A percentile compares a stretch with the other conserved stretches of the same genome.
Evolutionary conservation across 2,113 vertebrate species (phyloP).

Genomic region (Callopanchax toddi): DNA sequence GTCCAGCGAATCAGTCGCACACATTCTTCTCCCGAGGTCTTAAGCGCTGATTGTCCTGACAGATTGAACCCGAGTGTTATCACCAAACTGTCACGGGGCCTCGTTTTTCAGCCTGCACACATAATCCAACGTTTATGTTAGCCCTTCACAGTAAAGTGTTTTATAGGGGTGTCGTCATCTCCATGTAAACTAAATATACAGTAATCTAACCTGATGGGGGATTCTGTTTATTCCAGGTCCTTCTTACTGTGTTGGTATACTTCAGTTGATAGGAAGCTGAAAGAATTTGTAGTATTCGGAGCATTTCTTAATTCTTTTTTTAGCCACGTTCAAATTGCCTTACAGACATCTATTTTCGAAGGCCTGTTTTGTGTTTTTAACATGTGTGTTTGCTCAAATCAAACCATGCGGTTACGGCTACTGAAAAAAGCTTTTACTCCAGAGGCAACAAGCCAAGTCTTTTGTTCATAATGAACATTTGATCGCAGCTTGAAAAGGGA

Average conservation of each 20-base stretch:
- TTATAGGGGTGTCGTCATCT: slow-evolving; percentile 56
- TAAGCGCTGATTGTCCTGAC: slow-evolving; percentile 73
- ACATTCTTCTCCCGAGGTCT: slow-evolving; percentile 64
- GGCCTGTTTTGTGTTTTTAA: background rate
- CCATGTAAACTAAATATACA: slow-evolving; percentile 38
- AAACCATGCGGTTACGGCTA: slow-evolving; percentile 59
- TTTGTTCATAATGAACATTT: slow-evolving; percentile 77
- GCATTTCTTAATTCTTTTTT: slow-evolving; percentile 3
- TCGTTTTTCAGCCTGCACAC: slow-evolving; percentile 64
- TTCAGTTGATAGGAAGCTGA: slow-evolving; percentile 11
- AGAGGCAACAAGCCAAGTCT: slow-evolving; percentile 72
- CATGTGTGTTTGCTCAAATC: slow-evolving; percentile 41
- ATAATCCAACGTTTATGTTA: slow-evolving; percentile 59
- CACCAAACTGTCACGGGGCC: slow-evolving; percentile 67
- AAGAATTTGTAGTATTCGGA: slow-evolving; percentile 17
- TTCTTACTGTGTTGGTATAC: background rate
- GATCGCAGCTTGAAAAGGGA: slow-evolving; percentile 75
- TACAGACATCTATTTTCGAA: background rate
- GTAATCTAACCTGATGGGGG: slow-evolving; percentile 48
- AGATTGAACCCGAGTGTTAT: slow-evolving; percentile 75
- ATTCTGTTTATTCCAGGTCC: slow-evolving; percentile 26
- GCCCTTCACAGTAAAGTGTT: slow-evolving; percentile 59
- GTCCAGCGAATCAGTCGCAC: slow-evolving; percentile 76
- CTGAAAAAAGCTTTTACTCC: slow-evolving; percentile 74
- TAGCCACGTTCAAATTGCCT: too few relatives aligned